These are phyloP conservation scores for Spondyliosoma cantharus DNA, from an alignment of 2,797 vertebrate genomes.

Conservation along the genomic window DNA sequence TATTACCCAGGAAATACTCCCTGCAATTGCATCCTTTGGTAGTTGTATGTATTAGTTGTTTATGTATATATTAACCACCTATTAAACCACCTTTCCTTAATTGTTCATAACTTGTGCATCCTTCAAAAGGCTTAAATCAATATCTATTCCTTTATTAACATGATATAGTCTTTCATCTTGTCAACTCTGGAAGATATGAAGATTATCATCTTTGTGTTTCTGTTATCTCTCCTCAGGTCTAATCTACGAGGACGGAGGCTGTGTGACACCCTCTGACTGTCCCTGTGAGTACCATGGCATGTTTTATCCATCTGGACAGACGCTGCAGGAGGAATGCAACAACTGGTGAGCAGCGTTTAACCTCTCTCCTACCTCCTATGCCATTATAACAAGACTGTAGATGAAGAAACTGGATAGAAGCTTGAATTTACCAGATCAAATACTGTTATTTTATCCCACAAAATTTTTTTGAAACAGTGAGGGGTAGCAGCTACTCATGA, in stretches of 20 bases:
- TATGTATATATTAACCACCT: too few species aligned
- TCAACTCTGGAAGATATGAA: neutral
- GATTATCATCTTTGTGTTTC: neutral
- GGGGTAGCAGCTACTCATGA: neutral
- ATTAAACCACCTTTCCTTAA: neutral
- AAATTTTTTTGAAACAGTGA: neutral
- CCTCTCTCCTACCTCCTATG: neutral
- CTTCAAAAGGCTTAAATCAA: neutral
- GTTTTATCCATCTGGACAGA: constrained; percentile 87
- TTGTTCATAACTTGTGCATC: neutral
- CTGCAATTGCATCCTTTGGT: neutral
- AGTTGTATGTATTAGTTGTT: too few species aligned
- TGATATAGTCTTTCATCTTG: neutral
- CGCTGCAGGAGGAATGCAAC: constrained; percentile 93
- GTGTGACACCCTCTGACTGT: constrained; percentile 90
- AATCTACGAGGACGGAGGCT: constrained; percentile 90
- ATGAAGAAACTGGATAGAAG: neutral
- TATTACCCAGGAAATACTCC: neutral
- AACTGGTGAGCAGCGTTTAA: constrained; percentile 86
- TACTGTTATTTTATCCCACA: neutral
- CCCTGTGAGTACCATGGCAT: constrained; percentile 93
- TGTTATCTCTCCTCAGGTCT: constrained; percentile 81
- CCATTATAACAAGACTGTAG: neutral
- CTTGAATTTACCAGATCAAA: constrained; percentile 5
- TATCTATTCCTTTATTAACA: neutral